phyloP scores from a whole-genome alignment of 2,888 invertebrate species.

The Netelia inedita region DNA sequence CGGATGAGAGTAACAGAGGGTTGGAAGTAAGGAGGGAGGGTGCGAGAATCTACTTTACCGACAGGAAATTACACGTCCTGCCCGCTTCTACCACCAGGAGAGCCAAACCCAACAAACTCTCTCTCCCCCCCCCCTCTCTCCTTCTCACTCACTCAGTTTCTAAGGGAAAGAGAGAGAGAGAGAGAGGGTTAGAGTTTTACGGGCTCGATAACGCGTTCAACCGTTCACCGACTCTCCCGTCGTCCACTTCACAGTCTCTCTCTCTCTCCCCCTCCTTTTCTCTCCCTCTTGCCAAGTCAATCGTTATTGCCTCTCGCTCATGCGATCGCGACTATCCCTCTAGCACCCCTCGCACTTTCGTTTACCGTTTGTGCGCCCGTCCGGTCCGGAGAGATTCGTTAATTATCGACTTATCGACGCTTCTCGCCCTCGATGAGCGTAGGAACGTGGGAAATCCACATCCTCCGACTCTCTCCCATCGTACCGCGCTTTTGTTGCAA shows the following conservation, averaged over 20 bases:
- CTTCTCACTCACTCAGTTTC: neutral
- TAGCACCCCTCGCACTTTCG: constrained; percentile 32
- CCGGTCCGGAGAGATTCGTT: constrained; percentile 50
- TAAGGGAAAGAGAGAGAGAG: neutral
- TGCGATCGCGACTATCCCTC: constrained; percentile 38
- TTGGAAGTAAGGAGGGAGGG: constrained; percentile 45
- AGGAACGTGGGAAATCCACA: constrained; percentile 29
- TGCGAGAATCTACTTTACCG: constrained; percentile 77
- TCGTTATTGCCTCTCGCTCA: constrained; percentile 61
- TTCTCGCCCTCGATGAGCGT: constrained; percentile 71
- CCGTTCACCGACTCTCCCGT: constrained; percentile 56
- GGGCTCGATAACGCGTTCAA: constrained; percentile 62
- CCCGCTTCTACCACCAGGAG: constrained; percentile 62
- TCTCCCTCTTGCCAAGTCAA: constrained; percentile 48
- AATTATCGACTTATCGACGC: constrained; percentile 67
- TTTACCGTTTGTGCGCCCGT: constrained; percentile 52
- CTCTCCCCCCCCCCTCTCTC: constrained; percentile 21
- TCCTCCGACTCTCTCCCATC: neutral
- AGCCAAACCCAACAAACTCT: constrained; percentile 36
- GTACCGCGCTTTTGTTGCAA: neutral
- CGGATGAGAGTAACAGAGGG: constrained; percentile 65
- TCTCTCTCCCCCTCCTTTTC: constrained; percentile 10
- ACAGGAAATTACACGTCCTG: constrained; percentile 84
- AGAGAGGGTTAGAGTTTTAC: constrained; percentile 55
- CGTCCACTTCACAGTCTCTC: constrained; percentile 50